These are phyloP conservation scores for Coecobrya sp. DNA, from an alignment of 2,888 invertebrate species.

Conservation along the genomic window DNA sequence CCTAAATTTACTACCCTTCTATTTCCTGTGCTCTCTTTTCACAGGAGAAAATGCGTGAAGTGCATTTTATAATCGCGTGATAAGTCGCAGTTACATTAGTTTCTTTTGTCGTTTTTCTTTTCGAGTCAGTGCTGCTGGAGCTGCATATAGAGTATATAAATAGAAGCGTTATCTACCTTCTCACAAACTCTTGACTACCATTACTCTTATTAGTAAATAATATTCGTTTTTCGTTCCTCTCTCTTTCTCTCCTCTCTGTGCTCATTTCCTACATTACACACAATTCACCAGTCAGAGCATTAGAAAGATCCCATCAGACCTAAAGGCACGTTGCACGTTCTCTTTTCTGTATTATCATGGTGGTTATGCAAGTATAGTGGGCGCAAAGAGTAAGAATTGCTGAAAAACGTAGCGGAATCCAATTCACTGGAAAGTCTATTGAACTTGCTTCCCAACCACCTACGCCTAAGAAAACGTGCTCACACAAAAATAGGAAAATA, in stretches of 20 bases:
- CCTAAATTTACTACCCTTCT: slow-evolving; percentile 73
- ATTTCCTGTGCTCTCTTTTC: slow-evolving; percentile 66
- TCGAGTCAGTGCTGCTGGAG: not conserved
- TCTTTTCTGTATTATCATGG: not conserved
- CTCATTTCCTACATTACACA: slow-evolving; percentile 52
- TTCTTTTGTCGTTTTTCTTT: slow-evolving; percentile 71
- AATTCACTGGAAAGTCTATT: slow-evolving; percentile 43
- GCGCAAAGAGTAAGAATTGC: slow-evolving; percentile 21
- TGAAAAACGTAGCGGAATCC: slow-evolving; percentile 18
- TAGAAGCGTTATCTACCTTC: slow-evolving; percentile 70
- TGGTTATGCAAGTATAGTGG: not conserved
- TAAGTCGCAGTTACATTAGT: slow-evolving; percentile 80
- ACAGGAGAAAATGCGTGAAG: slow-evolving; percentile 81
- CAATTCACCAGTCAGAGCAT: slow-evolving; percentile 55
- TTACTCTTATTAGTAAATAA: slow-evolving; percentile 78
- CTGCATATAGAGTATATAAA: not conserved
- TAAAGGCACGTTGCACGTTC: slow-evolving; percentile 59
- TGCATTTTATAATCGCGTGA: slow-evolving; percentile 85
- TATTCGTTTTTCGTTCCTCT: slow-evolving; percentile 60
- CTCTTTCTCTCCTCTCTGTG: slow-evolving; percentile 23
- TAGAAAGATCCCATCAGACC: slow-evolving; percentile 62
- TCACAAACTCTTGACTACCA: slow-evolving; percentile 76
- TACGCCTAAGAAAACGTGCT: slow-evolving; percentile 31
- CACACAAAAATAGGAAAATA: not conserved
- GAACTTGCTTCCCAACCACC: slow-evolving; percentile 12